These are phyloP conservation scores for Cavia porcellus DNA, from an alignment of 2,113 vertebrate species.

Conservation along the genomic window DNA sequence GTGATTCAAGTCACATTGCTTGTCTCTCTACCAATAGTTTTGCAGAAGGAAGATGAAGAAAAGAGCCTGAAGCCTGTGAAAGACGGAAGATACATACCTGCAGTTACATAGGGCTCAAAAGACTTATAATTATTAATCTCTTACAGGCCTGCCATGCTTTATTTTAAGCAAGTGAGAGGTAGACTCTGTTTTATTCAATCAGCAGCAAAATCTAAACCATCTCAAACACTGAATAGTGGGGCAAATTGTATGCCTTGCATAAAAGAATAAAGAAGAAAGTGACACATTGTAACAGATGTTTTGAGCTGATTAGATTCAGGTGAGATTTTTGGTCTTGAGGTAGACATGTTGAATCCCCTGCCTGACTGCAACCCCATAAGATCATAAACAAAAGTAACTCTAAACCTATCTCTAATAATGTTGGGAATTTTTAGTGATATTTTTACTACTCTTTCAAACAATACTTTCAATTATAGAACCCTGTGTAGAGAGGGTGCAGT, in stretches of 20 bases:
- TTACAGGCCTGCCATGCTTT: neutral
- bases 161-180: neutral
- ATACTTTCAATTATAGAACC: neutral
- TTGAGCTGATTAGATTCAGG: neutral
- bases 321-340: neutral
- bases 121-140: neutral
- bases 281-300: neutral
- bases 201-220: neutral
- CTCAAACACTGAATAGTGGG: neutral
- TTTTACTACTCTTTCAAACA: neutral
- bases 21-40: neutral
- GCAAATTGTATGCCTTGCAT: neutral
- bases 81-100: neutral
- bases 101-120: neutral
- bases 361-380: neutral
- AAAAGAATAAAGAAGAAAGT: neutral
- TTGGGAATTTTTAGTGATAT: neutral
- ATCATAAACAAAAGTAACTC: neutral
- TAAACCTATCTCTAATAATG: neutral
- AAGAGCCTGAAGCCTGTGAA: neutral
- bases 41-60: neutral
- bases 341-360: too few relatives aligned
- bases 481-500: neutral
- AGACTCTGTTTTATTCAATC: neutral
- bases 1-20: neutral